Conservation (phyloP, 2,888 invertebrate species). For the Harpalus rubripes region DNA sequence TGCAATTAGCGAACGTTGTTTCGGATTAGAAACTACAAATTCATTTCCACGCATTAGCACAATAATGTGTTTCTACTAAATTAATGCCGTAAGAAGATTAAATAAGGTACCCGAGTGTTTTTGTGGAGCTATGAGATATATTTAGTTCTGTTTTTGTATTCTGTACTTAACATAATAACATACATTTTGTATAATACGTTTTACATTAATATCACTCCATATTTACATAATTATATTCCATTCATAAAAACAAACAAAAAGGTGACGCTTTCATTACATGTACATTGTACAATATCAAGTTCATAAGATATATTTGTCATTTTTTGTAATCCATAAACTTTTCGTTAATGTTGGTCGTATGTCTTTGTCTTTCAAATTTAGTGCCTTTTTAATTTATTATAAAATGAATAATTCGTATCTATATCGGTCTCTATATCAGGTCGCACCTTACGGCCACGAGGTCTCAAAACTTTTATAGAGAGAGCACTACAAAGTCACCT, state of each 20-base stretch:
- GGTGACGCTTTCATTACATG: background rate
- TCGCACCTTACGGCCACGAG: too few relatives aligned
- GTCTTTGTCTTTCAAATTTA: too few relatives aligned
- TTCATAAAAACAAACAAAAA: background rate
- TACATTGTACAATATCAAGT: background rate
- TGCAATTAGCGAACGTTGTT: background rate
- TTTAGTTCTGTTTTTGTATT: constrained; percentile 14
- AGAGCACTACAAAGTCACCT: too few relatives aligned
- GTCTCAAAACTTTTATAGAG: too few relatives aligned
- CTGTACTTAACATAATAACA: constrained; percentile 8
- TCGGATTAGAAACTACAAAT: background rate
- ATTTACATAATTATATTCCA: constrained; percentile 1
- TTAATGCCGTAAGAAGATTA: constrained; percentile 20
- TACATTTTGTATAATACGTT: background rate
- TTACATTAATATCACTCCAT: constrained; percentile 1
- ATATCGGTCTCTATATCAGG: too few relatives aligned
- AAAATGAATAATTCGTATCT: too few relatives aligned
- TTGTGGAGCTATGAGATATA: background rate
- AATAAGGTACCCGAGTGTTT: background rate
- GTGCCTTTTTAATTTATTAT: too few relatives aligned
- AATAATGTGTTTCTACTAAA: constrained; percentile 5
- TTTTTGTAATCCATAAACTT: too few relatives aligned
- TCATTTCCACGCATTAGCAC: background rate
- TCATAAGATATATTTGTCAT: too few relatives aligned
- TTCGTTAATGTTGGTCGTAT: too few relatives aligned